A percentile compares a stretch with the other conserved stretches of the same genome.
These are phyloP conservation scores for Eumaeus atala DNA, from an alignment of 1,140 invertebrate species.

Conservation along the genomic window DNA sequence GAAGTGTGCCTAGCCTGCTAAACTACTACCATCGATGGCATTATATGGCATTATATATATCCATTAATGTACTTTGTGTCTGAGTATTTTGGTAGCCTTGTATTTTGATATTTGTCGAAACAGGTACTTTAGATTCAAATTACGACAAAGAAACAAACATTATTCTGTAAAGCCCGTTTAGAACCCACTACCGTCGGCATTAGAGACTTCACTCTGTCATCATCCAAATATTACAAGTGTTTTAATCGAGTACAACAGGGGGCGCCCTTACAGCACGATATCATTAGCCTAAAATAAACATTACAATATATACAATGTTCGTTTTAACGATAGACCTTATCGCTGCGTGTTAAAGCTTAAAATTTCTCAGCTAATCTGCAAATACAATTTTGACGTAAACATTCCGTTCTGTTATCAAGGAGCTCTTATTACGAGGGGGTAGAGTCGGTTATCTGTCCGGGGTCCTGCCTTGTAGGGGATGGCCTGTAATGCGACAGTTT, in stretches of 20 bases:
- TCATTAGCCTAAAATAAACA: conserved; percentile 66
- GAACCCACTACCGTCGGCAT: background rate
- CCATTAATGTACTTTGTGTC: no score
- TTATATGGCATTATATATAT: no score
- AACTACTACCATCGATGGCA: no score
- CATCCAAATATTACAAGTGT: conserved; percentile 15
- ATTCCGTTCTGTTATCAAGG: conserved; percentile 23
- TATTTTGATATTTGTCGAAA: no score
- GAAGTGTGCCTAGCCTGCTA: no score
- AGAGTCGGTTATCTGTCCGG: conserved; percentile 37
- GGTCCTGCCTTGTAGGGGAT: conserved; percentile 43
- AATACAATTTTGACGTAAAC: conserved; percentile 31
- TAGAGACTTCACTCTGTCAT: conserved; percentile 10
- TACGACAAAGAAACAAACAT: no score
- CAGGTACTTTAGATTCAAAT: no score
- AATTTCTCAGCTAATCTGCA: conserved; percentile 29
- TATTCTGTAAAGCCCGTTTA: background rate
- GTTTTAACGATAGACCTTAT: conserved; percentile 22
- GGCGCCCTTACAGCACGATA: conserved; percentile 48
- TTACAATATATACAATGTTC: conserved; percentile 31
- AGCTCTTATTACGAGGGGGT: conserved; percentile 27
- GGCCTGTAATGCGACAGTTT: conserved; percentile 69
- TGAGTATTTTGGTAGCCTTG: no score
- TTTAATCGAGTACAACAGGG: conserved; percentile 37
- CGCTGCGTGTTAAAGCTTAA: conserved; percentile 34